Base-by-base conservation (phyloP, 2,888 invertebrate genomes). In the Electrophaes corylata region DNA sequence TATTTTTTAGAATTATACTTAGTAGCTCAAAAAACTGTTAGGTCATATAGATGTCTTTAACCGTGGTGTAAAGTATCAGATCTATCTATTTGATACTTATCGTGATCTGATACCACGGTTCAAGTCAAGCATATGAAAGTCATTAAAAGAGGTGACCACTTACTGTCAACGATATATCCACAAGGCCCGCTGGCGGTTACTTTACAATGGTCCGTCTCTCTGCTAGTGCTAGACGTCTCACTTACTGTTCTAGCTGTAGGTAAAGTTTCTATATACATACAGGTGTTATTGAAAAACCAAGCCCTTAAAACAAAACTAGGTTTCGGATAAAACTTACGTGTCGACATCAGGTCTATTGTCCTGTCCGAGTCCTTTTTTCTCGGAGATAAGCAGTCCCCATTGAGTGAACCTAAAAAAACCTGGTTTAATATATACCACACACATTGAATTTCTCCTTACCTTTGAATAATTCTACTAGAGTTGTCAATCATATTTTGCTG, bases 141-240 rank as follows among this genome's bases (percentile, higher is more conserved):
- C 6, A 23, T 23, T 3, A 29, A n/a, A n/a, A 4, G 4, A 23
- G 12, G 6, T 20, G 19, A 20, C 8, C 29, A 49, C 77, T 77
- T 64, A 80, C 82, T 69, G 18, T 74, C 71, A 11, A 75, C 45
- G 10, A 71, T 50, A 14, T 62, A 53, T 4, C 59, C 64, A 10
- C 64, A 46, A 0, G 69, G 55, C 3, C 58, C 41, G 5, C 60
- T 65, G 11, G 56, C 3, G 6, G 59, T 33, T 0, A 57, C n/a
- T 26, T 66, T 72, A 6, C 50, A 41, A 29, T 62, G 48, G 0
- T 71, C 67, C 4, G 50, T 45, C 3, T 71, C 66, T 47, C 55
- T 66, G 50, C 63, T 69, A n/a, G 56, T 48, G 57, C 64, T 65
- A 5, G 73, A 76, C 1, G 71, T 64, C 18, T 73, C 71, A 53